Percentiles rank a stretch among this genome's conserved stretches.
Evolutionary conservation across 2,113 vertebrate species (phyloP).

Genomic region (Hippolais icterina): DNA sequence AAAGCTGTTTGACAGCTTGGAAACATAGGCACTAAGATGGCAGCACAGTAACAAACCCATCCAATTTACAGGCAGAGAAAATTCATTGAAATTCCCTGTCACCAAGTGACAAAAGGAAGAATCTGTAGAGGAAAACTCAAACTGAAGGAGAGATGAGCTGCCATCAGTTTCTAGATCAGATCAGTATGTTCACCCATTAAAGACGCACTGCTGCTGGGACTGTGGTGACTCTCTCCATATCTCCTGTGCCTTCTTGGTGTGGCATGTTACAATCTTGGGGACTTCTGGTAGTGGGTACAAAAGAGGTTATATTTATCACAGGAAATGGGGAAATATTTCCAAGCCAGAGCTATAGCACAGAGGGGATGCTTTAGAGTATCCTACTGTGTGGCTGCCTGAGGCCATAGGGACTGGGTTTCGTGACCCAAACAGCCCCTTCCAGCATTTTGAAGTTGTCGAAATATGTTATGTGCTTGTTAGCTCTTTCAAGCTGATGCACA

Average conservation of each 20-base stretch:
- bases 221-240: background rate
- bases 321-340: background rate
- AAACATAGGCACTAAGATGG: background rate
- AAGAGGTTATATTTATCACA: background rate
- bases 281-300: background rate
- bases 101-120: background rate
- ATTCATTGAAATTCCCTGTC: background rate
- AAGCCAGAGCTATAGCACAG: background rate
- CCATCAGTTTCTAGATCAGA: background rate
- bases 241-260: background rate
- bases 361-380: background rate
- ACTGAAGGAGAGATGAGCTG: background rate
- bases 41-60: background rate
- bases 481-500: background rate
- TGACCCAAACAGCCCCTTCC: background rate
- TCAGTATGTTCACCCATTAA: background rate
- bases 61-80: background rate
- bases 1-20: background rate
- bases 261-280: background rate
- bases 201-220: background rate
- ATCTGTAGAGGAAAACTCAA: background rate
- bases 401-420: background rate
- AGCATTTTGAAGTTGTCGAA: background rate
- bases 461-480: background rate
- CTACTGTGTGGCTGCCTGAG: background rate